Evolutionary conservation across 2,797 vertebrate genomes (phyloP), one percentile per base, ranked within the genome.

Genomic region (Naso thynnoides): DNA sequence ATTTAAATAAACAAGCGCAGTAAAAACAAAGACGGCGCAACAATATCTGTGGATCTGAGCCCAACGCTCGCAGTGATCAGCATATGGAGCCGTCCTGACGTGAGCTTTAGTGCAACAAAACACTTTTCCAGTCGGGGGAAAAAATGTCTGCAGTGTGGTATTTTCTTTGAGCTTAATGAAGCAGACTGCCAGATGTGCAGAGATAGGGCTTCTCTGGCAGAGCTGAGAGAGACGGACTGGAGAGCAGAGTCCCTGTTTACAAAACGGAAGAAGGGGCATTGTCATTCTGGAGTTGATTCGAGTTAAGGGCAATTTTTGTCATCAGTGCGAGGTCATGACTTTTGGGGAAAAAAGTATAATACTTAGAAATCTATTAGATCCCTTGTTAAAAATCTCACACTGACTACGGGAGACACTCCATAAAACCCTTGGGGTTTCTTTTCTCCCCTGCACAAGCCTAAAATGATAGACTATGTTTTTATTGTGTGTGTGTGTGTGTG

Each of bases 141-240:
- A 29, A 71, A 48, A 69, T 1, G 59, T 77, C 76, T 84, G 77
- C 83, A 73, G 84, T 11, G 65, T 56, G 23, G 42, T 4, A 44
- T 63, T n/a, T 79, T 79, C 65, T 82, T 72, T 73, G 62, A 71
- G 73, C 66, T 62, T 83, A 87, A 81, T 73, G 74, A 84, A 85
- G 76, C 66, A 81, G 52, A 72, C 79, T 70, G 70, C 59, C 81
- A 86, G 83, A 78, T 83, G 83, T 84, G 77, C 75, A 73, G 56
- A 82, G 76, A 85, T 57, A 27, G 77, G n/a, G 60, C 47, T 54
- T 62, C 61, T 50, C 36, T 65, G 67, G 72, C 52, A 64, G 73
- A 39, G 69, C 69, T 36, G 64, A 59, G 70, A 44, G 48, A 64
- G 23, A 75, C 54, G 31, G 63, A 49, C 64, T 61, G 56, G 24